Base-by-base conservation (phyloP, 2,888 invertebrate species). In the Serripes groenlandicus region DNA sequence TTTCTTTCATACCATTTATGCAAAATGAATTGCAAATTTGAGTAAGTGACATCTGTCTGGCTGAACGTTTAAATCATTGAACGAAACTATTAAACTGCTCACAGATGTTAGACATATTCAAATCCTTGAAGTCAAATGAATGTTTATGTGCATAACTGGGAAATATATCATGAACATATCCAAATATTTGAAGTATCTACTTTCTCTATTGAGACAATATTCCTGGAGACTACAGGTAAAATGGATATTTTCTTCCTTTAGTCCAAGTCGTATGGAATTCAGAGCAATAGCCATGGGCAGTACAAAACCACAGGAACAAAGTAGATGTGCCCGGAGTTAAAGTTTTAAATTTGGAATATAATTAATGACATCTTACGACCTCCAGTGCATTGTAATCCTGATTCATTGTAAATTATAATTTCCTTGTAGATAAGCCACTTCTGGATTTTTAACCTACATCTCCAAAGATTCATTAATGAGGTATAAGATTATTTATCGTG, bases 201-300 rank as follows among this genome's bases (percentile, higher is more conserved):
- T 52, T 23, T 52, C 52, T 52, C 52, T 52, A 52, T 52, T 52
- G 18, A 52, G 23, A 70, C 81, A 74, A 74, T 77, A 78, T 54
- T 82, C 81, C 21, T 78, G 81, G 11, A 82, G 66, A 66, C 75
- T 74, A 75, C 78, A 82, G n/a, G 74, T 78, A 75, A 74, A 82
- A 58, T 82, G 76, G 83, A 35, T 79, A 79, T 64, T 75, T 75
- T 32, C 81, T 72, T 23, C 73, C 73, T 30, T 81, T 74, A 42
- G 69, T 56, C 34, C 58, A 26, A 28, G 81, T 74, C 81, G 77
- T 81, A 69, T 81, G 77, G 70, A 77, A 81, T 3, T 62, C 74
- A 62, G 77, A 81, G 30, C 81, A 77, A 70, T 77, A 70, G 15
- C 76, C 76, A 81, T 76, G 76, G 52, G 60, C 70, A 35, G 52